Evolutionary conservation across 2,113 vertebrate species (phyloP).

Genomic region (Pipa parva): DNA sequence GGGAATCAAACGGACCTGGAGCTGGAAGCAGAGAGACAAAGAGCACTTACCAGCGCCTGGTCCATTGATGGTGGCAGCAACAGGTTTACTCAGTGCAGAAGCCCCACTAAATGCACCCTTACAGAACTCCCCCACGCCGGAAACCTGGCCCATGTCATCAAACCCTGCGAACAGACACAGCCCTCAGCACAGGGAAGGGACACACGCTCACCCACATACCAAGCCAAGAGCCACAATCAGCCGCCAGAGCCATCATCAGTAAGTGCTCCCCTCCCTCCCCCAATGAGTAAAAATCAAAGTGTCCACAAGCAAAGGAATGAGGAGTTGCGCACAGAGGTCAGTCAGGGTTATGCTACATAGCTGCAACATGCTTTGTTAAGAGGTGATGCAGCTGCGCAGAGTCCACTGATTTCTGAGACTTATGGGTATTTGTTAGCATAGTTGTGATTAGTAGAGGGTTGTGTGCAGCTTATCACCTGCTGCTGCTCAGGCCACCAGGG

Average conservation of each 20-base stretch:
- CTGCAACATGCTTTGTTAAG: neutral
- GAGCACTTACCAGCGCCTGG: constrained; percentile 74
- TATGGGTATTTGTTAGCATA: no score
- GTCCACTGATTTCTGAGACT: neutral
- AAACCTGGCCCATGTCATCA: constrained; percentile 80
- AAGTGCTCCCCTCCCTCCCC: neutral
- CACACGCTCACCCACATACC: neutral
- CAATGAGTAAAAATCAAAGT: no score
- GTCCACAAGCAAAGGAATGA: neutral
- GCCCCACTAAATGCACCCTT: constrained; percentile 75
- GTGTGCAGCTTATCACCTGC: constrained; percentile 12
- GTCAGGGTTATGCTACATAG: neutral
- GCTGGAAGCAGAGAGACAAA: constrained; percentile 44
- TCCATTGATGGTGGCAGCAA: constrained; percentile 69
- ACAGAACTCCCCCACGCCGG: constrained; percentile 80
- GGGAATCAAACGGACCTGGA: neutral
- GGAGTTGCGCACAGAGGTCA: neutral
- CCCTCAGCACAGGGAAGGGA: constrained; percentile 69
- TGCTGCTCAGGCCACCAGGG: constrained; percentile 36
- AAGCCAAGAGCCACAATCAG: constrained; percentile 2
- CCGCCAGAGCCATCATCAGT: neutral
- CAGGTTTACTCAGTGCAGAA: constrained; percentile 67
- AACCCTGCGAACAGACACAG: constrained; percentile 76
- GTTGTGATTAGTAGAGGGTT: no score
- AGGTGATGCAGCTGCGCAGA: neutral